These are phyloP conservation scores for Loxodonta africana DNA, from an alignment of 2,113 vertebrate genomes.

Conservation along the genomic window DNA sequence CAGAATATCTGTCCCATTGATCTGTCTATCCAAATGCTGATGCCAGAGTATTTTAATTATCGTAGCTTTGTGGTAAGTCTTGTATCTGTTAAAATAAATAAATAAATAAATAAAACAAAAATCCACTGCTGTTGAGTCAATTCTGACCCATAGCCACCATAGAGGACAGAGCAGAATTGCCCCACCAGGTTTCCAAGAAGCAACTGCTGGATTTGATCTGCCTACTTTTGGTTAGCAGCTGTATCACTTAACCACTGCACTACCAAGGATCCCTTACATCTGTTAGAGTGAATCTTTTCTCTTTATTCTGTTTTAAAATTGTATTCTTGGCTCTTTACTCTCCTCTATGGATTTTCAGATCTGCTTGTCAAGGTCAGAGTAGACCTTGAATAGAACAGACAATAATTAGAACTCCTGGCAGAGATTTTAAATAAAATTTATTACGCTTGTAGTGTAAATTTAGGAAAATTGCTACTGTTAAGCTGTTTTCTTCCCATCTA, in stretches of 20 bases:
- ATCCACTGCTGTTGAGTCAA: too few relatives aligned
- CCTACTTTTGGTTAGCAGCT: too few relatives aligned
- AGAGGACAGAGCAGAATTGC: too few relatives aligned
- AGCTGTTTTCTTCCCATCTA: background rate
- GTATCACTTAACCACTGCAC: too few relatives aligned
- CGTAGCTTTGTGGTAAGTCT: background rate
- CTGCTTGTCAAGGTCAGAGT: slow-evolving; percentile 27
- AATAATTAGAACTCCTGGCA: background rate
- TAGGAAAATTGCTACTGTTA: background rate
- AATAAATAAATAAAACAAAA: too few relatives aligned
- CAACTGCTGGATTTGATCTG: too few relatives aligned
- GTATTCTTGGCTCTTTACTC: background rate
- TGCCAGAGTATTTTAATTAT: slow-evolving; percentile 32
- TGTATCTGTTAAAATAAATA: slow-evolving; percentile 16
- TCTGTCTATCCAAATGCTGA: slow-evolving; percentile 17
- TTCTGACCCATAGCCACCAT: too few relatives aligned
- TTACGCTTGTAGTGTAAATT: slow-evolving; percentile 25
- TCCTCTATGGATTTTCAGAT: slow-evolving; percentile 29
- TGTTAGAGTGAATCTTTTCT: slow-evolving; percentile 7
- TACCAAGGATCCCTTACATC: too few relatives aligned
- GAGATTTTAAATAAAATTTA: slow-evolving; percentile 36
- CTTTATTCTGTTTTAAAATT: background rate
- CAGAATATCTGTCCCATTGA: background rate
- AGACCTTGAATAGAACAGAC: background rate
- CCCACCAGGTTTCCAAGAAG: too few relatives aligned